Evolutionary conservation across 2,113 vertebrate species (phyloP), one percentile per base, ranked within the genome.

Genomic region (Mandrillus leucophaeus): DNA sequence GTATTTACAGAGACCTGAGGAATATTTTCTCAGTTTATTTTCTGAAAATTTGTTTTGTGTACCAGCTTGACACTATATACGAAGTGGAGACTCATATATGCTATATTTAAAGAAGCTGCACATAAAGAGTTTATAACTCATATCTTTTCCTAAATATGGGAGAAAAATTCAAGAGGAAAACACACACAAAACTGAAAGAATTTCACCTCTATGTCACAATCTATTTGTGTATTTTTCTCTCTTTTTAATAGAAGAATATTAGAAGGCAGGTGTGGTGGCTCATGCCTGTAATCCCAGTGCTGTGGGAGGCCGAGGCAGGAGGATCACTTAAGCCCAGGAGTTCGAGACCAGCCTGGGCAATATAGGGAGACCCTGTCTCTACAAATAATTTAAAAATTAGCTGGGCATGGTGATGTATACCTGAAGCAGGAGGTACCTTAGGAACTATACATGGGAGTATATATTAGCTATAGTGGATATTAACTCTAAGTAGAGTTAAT

Each of bases 21-120:
- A 76, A 75, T 81, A 76, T 66, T 94, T 93, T 59, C 52, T 40
- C 32, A 90, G 13, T 30, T 57, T 68, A 52, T 72, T 90, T 94
- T 79, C 22, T 92, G 38, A 84, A 92, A 96, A 92, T 88, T 35
- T 81, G 30, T 64, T 84, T 68, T 93, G 40, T 91, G 27, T 80
- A 80, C 38, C 50, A 88, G 76, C 27, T 66, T 91, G 48, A 90
- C 16, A 81, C 18, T 59, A 97, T 43, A 57, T 23, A 76, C 16
- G 82, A 95, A 64, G 45, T 32, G 82, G 43, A 89, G 61, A 64
- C 61, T 64, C 30, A 64, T 14, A 64, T 6, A 32, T 64, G 27
- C 27, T 40, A 59, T 25, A 73, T 79, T 81, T 88, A 25, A 88
- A 43, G 18, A 83, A 32, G 45, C 76, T 76, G 48, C 8, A 82